Evolutionary conservation across 2,113 vertebrate species (phyloP).

Genomic region (Empidonax alnorum): DNA sequence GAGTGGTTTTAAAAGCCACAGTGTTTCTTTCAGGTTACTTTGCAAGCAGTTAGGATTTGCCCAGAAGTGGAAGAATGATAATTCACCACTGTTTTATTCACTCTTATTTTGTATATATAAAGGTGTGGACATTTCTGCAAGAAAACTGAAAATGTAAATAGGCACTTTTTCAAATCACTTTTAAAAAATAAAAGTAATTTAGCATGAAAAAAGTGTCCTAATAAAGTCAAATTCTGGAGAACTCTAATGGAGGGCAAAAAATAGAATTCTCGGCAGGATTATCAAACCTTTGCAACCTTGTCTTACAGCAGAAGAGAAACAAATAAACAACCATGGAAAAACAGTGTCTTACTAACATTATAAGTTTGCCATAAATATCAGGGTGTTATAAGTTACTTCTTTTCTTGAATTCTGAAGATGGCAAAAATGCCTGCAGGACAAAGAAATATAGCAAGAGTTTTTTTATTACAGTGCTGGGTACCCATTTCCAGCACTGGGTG

Average conservation of each 20-base stretch:
- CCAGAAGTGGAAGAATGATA: constrained; percentile 38
- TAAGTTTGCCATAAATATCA: background rate
- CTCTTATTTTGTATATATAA: background rate
- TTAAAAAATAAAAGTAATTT: constrained; percentile 25
- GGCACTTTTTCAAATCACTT: constrained; percentile 29
- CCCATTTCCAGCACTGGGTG: too few relatives aligned
- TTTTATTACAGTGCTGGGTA: too few relatives aligned
- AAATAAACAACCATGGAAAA: constrained; percentile 26
- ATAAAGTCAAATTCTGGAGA: constrained; percentile 10
- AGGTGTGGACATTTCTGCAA: constrained; percentile 25
- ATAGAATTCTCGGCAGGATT: constrained; percentile 22
- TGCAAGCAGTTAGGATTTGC: constrained; percentile 49
- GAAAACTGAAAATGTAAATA: background rate
- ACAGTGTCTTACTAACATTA: background rate
- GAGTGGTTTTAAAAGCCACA: constrained; percentile 40
- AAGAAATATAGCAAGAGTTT: too few relatives aligned
- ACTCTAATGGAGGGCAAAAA: constrained; percentile 46
- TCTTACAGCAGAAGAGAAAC: background rate
- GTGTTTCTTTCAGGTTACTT: constrained; percentile 14
- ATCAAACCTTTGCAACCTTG: background rate
- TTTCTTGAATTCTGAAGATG: too few relatives aligned
- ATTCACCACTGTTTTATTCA: constrained; percentile 22
- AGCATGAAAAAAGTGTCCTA: constrained; percentile 16
- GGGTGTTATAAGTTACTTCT: too few relatives aligned
- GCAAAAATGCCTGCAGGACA: too few relatives aligned